phyloP scores from a whole-genome alignment of 2,888 invertebrate species.

The Sinohyriopsis cumingii region DNA sequence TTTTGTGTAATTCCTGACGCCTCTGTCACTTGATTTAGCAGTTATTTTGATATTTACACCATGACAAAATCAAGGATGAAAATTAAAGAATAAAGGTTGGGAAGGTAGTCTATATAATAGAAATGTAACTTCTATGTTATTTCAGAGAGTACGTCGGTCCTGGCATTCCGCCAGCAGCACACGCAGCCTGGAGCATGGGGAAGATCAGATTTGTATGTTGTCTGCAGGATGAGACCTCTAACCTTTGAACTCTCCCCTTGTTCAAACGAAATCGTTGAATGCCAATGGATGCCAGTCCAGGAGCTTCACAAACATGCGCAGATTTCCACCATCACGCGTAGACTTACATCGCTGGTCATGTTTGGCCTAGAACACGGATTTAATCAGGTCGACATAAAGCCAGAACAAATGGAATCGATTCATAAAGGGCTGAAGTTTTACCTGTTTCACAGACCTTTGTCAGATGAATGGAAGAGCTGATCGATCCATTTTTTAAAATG shows the following conservation, averaged over 20 bases:
- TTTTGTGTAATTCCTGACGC: too few species aligned
- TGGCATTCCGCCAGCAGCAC: constrained; percentile 68
- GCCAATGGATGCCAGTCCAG: constrained; percentile 63
- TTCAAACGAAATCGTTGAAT: constrained; percentile 57
- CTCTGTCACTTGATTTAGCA: too few species aligned
- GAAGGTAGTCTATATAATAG: too few species aligned
- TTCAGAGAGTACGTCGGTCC: constrained; percentile 65
- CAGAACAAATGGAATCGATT: constrained; percentile 56
- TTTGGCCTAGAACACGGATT: constrained; percentile 60
- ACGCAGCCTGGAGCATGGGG: constrained; percentile 66
- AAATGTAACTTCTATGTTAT: constrained; percentile 2
- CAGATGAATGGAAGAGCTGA: constrained; percentile 1
- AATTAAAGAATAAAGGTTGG: too few species aligned
- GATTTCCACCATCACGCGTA: constrained; percentile 52
- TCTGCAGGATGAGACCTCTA: constrained; percentile 64
- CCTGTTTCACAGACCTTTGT: constrained; percentile 46
- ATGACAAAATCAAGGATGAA: too few species aligned
- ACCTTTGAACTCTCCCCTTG: constrained; percentile 62
- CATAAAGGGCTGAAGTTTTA: constrained; percentile 59
- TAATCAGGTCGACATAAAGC: constrained; percentile 52
- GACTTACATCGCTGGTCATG: constrained; percentile 44
- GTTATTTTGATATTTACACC: too few species aligned
- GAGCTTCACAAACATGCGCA: constrained; percentile 42
- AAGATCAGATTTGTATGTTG: constrained; percentile 67
- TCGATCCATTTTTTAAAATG: too few species aligned